phyloP scores from a whole-genome alignment of 2,797 vertebrate species.

The Gallinago stenura region DNA sequence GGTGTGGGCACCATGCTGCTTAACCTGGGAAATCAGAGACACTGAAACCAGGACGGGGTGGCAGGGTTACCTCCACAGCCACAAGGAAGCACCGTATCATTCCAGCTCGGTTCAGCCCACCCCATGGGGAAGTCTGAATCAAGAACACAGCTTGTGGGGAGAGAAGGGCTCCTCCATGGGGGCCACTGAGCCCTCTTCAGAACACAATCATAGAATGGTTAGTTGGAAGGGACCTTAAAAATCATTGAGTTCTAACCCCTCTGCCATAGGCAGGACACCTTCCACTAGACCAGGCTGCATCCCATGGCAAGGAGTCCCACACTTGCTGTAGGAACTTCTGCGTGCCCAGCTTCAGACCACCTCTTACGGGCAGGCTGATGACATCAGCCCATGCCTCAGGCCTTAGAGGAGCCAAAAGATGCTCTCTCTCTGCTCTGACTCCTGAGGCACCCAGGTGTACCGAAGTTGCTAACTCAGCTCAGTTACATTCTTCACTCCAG shows the following conservation, averaged over 20 bases:
- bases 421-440: neutral
- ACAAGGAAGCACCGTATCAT: neutral
- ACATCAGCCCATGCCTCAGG: neutral
- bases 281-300: neutral
- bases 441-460: neutral
- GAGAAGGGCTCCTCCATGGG: fast-evolving
- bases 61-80: neutral
- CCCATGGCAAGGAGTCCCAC: neutral
- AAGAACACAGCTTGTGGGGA: neutral
- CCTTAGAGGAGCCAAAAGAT: neutral
- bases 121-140: neutral
- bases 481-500: neutral
- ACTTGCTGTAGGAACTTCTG: neutral
- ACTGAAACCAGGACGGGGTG: neutral
- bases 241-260: too few relatives aligned
- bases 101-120: neutral
- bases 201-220: too few relatives aligned
- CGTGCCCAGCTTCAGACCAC: neutral
- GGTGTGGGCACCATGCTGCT: neutral
- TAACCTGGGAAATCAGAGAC: neutral
- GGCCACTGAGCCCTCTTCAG: neutral
- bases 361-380: neutral
- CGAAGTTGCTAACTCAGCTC: neutral
- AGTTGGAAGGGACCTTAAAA: too few relatives aligned
- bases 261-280: too few relatives aligned